Evolutionary conservation across 2,113 vertebrate species (phyloP), one percentile per base, ranked within the genome.

Genomic region (Campylomormyrus numenius): DNA sequence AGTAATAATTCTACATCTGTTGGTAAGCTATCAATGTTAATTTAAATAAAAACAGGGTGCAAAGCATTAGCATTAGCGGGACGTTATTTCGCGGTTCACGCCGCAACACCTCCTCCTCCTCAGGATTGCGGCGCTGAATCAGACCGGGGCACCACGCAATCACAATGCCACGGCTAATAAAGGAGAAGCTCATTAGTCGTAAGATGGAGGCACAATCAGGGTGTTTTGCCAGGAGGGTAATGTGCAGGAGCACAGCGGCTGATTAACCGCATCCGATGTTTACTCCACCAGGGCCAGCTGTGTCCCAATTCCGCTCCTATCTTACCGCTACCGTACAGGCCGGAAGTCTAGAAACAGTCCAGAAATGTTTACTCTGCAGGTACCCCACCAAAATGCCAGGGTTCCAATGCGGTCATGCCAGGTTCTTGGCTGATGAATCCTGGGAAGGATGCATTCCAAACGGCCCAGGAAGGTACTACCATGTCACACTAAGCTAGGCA

Each of bases 241-340:
- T 89, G 42, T 42, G 70, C 49, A 21, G 85, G 19, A 49, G 46
- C 48, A n/a, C 66, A 31, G 70, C 15, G 62, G 27, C 48, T 89
- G 88, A 89, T 89, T 89, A 80, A 77, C 74, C 4, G 88, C 48
- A 52, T 89, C 46, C 27, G 3, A n/a, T 80, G 66, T 89, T 80
- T 89, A 50, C 10, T 89, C 66, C 31, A 62, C 70, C 27, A 19
- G 27, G 66, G 48, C 15, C n/a, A 49, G 45, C 62, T 45, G 46
- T 70, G 66, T 80, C 35, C 45, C 62, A 35, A 11, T 21, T 66
- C 48, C 21, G 10, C 35, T 66, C 31, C 19, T 10, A 4, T 11
- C 48, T 56, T 89, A 56, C 17, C 5, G 9, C 31, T 39, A 11
- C 19, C 2, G 3, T 83, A 19, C 49, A 13, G 19, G 70, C 35